These are phyloP conservation scores for Pocota personata DNA, from an alignment of 2,888 invertebrate genomes.

Conservation along the genomic window DNA sequence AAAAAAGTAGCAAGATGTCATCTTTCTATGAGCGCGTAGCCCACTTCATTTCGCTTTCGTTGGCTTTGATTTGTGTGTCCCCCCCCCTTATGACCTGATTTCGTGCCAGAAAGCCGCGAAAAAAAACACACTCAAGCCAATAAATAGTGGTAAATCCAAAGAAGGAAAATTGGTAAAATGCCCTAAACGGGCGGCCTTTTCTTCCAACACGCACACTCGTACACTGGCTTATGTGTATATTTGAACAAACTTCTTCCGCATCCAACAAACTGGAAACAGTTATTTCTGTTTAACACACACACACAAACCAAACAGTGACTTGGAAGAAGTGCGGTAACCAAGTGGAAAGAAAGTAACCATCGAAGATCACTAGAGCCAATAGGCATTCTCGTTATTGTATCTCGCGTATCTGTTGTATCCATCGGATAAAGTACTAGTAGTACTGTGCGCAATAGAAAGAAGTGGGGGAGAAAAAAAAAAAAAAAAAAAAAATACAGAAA, in stretches of 20 bases:
- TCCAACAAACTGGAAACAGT: slow-evolving; percentile 71
- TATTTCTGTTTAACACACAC: slow-evolving; percentile 35
- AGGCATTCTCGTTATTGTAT: slow-evolving; percentile 16
- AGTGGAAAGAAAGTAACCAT: slow-evolving; percentile 71
- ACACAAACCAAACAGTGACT: not conserved
- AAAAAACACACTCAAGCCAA: not conserved
- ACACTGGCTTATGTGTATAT: not conserved
- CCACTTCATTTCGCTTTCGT: slow-evolving; percentile 71
- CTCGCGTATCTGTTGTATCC: slow-evolving; percentile 38
- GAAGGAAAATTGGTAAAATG: slow-evolving; percentile 47
- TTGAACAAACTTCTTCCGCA: slow-evolving; percentile 63
- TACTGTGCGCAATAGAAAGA: slow-evolving; percentile 41
- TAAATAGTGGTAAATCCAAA: slow-evolving; percentile 10
- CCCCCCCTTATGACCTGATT: slow-evolving; percentile 67
- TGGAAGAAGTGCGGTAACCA: slow-evolving; percentile 54
- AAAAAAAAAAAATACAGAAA: too few species aligned
- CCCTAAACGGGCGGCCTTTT: slow-evolving; percentile 51
- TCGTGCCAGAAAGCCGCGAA: slow-evolving; percentile 50
- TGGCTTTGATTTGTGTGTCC: slow-evolving; percentile 44
- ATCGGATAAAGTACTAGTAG: not conserved
- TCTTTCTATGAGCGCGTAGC: slow-evolving; percentile 39
- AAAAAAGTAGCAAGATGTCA: slow-evolving; percentile 65
- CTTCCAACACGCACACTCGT: not conserved
- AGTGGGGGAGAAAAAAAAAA: slow-evolving; percentile 43
- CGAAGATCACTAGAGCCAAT: slow-evolving; percentile 58